Evolutionary conservation across 2,797 vertebrate genomes (phyloP).

Genomic region (Phataginus tetradactyla): DNA sequence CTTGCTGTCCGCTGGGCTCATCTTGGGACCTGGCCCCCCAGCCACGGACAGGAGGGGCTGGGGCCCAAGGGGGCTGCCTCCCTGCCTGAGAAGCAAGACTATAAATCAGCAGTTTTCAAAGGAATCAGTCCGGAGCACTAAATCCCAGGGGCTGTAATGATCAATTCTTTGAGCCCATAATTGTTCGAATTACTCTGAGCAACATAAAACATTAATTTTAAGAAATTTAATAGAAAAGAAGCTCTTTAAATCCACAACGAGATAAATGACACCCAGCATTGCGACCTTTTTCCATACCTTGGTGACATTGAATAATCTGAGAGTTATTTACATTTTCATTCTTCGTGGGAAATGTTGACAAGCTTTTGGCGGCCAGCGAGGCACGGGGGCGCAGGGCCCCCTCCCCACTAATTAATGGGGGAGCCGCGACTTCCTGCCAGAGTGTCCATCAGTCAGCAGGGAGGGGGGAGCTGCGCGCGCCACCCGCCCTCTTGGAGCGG

Average conservation of each 20-base stretch:
- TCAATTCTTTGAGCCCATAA: conserved; percentile 85
- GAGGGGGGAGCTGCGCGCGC: background rate
- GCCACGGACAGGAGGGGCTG: no score
- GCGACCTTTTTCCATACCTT: conserved; percentile 83
- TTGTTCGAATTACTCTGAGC: conserved; percentile 86
- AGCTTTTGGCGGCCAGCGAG: conserved; percentile 82
- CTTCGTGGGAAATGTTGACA: conserved; percentile 86
- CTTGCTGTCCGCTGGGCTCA: background rate
- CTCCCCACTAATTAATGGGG: conserved; percentile 83
- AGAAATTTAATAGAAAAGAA: conserved; percentile 87
- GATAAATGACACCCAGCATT: conserved; percentile 84
- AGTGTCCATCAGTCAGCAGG: conserved; percentile 74
- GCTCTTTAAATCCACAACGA: conserved; percentile 85
- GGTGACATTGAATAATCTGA: conserved; percentile 87
- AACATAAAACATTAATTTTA: conserved; percentile 87
- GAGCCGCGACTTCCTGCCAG: conserved; percentile 79
- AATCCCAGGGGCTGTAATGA: conserved; percentile 70
- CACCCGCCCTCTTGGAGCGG: conserved; percentile 58
- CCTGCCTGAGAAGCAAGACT: background rate
- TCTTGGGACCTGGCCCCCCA: background rate
- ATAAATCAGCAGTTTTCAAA: conserved; percentile 76
- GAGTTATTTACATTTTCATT: conserved; percentile 88
- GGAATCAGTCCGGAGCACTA: conserved; percentile 39
- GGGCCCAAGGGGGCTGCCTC: background rate
- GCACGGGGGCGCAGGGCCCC: conserved; percentile 40